Evolutionary conservation across 2,888 invertebrate species (phyloP).

Genomic region (Tricholauxania praeusta): DNA sequence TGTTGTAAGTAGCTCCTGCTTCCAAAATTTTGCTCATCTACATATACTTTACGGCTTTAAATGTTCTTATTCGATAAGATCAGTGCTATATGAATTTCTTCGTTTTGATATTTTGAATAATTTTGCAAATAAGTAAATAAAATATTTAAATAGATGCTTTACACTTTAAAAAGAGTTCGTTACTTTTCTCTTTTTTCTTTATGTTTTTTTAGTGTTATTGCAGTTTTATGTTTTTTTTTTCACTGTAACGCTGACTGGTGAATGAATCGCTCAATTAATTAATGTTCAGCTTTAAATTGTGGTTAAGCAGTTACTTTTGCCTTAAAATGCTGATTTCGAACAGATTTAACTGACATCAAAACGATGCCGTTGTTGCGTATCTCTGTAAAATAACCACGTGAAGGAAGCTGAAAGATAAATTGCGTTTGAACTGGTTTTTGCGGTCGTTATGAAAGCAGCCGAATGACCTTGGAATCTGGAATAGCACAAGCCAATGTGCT

Average conservation of each 20-base stretch:
- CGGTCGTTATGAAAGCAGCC: neutral
- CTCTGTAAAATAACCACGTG: neutral
- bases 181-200: neutral
- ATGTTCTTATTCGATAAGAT: too few species aligned
- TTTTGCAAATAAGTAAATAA: slow-evolving; percentile 18
- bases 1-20: too few species aligned
- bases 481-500: slow-evolving; percentile 6
- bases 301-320: slow-evolving; percentile 33
- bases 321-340: slow-evolving; percentile 27
- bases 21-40: too few species aligned
- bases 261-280: slow-evolving; percentile 59
- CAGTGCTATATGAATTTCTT: slow-evolving; percentile 16
- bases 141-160: neutral
- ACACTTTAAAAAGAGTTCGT: neutral
- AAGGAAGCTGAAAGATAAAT: slow-evolving; percentile 10
- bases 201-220: slow-evolving; percentile 2
- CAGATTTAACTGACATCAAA: slow-evolving; percentile 16
- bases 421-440: slow-evolving; percentile 34
- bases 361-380: neutral
- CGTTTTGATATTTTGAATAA: slow-evolving; percentile 23
- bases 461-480: slow-evolving; percentile 56
- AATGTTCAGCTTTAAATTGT: slow-evolving; percentile 42
- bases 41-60: too few species aligned
- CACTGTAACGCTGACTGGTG: neutral
- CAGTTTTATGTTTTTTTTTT: neutral